Evolutionary conservation across 2,797 vertebrate genomes (phyloP), one percentile per base, ranked within the genome.

Genomic region (Salmo trutta): DNA sequence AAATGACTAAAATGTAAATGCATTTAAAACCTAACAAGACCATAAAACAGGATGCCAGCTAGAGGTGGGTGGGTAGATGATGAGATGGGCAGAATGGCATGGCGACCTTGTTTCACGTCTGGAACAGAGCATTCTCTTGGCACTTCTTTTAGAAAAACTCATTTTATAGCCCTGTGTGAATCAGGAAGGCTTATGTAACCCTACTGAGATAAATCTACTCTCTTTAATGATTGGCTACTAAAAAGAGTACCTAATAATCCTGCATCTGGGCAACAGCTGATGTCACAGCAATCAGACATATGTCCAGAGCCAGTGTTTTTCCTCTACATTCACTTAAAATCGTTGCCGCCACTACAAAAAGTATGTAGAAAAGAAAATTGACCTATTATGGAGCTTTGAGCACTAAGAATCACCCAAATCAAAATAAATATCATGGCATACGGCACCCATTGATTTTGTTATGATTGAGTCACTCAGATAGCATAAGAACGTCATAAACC

Each of bases 41-140:
- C 27, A 78, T 21, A 59, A 79, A 80, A 82, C 65, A 75, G 65
- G 75, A 82, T 75, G 12, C 5, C 54, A 78, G 31, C 51, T 7
- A 80, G 51, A 47, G 19, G 54, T 21, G 75, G 68, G 29, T 17
- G 62, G 16, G 76, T 29, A 3, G 24, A 54, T 59, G 75, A 68
- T 1, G 17, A 17, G 5, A 51, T 72, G 71, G 29, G 29, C 27
- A 33, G 27, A 59, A 29, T 31, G 15, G 6, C 16, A 41, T 2
- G 17, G 53, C 3, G 29, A 56, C 31, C n/a, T 70, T 53, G 51
- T 52, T 77, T 72, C 6, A 76, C 14, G 59, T 73, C 47, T 52
- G 31, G 19, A 65, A 65, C 74, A 27, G 29, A 29, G 21, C 54
- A 51, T 24, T 21, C 29, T 36, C 41, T 71, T 41, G 4, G 65